Conservation (phyloP, 2,888 invertebrate genomes). For the Lycia hirtaria region DNA sequence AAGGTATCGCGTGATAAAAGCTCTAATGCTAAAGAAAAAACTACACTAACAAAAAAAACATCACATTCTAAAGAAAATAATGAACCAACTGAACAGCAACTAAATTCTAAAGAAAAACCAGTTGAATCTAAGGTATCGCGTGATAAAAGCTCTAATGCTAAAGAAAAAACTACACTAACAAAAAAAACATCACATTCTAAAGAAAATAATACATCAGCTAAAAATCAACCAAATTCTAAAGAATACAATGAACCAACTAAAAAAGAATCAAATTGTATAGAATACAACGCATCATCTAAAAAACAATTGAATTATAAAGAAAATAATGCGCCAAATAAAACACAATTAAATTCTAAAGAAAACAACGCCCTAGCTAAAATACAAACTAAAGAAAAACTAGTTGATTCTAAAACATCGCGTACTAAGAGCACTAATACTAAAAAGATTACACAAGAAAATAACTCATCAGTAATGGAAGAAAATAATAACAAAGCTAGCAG, state of each 20-base stretch:
- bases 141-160: slow-evolving; percentile 13
- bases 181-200: slow-evolving; percentile 5
- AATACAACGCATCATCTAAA: slow-evolving; percentile 13
- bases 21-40: too few species aligned
- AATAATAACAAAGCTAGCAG: slow-evolving; percentile 34
- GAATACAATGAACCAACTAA: slow-evolving; percentile 3
- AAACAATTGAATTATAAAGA: too few species aligned
- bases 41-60: too few species aligned
- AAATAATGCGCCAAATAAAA: too few species aligned
- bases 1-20: slow-evolving; percentile 17
- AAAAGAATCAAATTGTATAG: too few species aligned
- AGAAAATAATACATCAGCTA: neutral
- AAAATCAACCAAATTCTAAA: slow-evolving; percentile 7
- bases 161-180: too few species aligned
- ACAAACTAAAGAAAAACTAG: too few species aligned
- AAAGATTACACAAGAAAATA: slow-evolving; percentile 12
- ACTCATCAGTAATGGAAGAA: slow-evolving; percentile 14
- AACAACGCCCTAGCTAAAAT: slow-evolving; percentile 1
- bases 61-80: neutral
- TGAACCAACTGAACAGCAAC: neutral
- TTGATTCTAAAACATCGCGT: too few species aligned
- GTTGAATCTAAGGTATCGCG: slow-evolving; percentile 11
- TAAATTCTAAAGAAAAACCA: slow-evolving; percentile 6
- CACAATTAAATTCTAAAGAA: neutral
- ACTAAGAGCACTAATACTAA: slow-evolving; percentile 15